Evolutionary conservation across 1,140 invertebrate genomes (phyloP).

Genomic region (Pseudomyrmex cubaensis): DNA sequence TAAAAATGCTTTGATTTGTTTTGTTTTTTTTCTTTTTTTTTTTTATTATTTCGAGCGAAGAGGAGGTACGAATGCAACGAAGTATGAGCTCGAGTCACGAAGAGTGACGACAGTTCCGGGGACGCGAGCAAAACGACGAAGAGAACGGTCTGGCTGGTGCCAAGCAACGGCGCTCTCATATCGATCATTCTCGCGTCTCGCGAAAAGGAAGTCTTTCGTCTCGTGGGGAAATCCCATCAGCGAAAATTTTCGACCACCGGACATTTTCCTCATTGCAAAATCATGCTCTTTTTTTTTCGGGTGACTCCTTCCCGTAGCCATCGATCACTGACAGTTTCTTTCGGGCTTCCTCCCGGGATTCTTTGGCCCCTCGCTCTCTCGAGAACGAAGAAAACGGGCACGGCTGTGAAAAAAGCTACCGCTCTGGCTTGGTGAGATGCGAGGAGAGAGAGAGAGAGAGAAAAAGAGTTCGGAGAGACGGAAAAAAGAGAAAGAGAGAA

Average conservation of each 20-base stretch:
- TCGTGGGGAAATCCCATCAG: slow-evolving; percentile 21
- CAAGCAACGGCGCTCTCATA: slow-evolving; percentile 11
- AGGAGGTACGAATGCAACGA: background rate
- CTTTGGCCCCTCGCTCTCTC: slow-evolving; percentile 38
- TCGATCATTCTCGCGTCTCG: slow-evolving; percentile 48
- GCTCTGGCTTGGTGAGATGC: background rate
- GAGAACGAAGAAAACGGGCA: slow-evolving; percentile 33
- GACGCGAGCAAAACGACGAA: slow-evolving; percentile 37
- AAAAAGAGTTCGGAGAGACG: slow-evolving; percentile 37
- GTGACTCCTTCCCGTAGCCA: slow-evolving; percentile 27
- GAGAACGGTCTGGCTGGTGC: slow-evolving; percentile 28
- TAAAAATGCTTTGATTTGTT: slow-evolving; percentile 2
- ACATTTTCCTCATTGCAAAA: slow-evolving; percentile 32
- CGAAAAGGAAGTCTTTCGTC: slow-evolving; percentile 9
- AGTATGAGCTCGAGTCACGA: slow-evolving; percentile 16
- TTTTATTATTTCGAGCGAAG: background rate
- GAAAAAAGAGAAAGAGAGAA: slow-evolving; percentile 4
- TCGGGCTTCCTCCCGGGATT: slow-evolving; percentile 50
- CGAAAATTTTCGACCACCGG: slow-evolving; percentile 47
- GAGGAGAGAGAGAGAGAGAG: slow-evolving; percentile 1
- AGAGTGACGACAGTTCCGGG: slow-evolving; percentile 24
- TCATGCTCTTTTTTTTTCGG: slow-evolving; percentile 47
- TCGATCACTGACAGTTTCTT: slow-evolving; percentile 66
- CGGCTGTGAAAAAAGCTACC: slow-evolving; percentile 34
- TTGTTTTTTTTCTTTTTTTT: background rate